Conservation (phyloP, 2,113 vertebrate genomes). For the Sialia sialis region DNA sequence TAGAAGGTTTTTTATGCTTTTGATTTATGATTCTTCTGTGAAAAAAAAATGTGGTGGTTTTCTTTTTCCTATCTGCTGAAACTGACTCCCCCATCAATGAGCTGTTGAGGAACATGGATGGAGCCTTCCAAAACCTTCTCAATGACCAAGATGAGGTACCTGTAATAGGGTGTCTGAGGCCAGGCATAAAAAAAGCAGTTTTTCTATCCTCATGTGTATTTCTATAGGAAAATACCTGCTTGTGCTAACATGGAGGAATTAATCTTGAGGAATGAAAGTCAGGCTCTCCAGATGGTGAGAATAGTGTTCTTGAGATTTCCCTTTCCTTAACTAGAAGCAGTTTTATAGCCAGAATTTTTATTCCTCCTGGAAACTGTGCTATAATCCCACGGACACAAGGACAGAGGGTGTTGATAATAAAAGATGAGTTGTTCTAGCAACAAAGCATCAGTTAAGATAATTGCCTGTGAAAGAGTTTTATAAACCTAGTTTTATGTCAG, state of each 20-base stretch:
- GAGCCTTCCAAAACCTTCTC: neutral
- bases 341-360: neutral
- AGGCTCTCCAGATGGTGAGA: neutral
- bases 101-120: neutral
- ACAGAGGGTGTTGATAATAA: neutral
- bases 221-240: neutral
- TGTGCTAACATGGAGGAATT: neutral
- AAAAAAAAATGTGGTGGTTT: rapidly evolving
- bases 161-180: neutral
- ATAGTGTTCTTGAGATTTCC: neutral
- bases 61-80: neutral
- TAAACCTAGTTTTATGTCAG: neutral
- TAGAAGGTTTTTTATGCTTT: neutral
- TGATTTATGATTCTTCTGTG: neutral
- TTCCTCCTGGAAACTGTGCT: neutral
- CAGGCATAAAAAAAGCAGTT: neutral
- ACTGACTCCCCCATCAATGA: neutral
- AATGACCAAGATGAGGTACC: neutral
- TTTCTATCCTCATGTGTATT: neutral
- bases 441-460: neutral
- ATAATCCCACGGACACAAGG: neutral
- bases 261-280: neutral
- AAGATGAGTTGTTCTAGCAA: neutral
- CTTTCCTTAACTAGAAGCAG: neutral
- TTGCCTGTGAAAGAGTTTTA: neutral